Evolutionary conservation across 2,888 invertebrate genomes (phyloP).

Genomic region (Ephialtes manifestator): DNA sequence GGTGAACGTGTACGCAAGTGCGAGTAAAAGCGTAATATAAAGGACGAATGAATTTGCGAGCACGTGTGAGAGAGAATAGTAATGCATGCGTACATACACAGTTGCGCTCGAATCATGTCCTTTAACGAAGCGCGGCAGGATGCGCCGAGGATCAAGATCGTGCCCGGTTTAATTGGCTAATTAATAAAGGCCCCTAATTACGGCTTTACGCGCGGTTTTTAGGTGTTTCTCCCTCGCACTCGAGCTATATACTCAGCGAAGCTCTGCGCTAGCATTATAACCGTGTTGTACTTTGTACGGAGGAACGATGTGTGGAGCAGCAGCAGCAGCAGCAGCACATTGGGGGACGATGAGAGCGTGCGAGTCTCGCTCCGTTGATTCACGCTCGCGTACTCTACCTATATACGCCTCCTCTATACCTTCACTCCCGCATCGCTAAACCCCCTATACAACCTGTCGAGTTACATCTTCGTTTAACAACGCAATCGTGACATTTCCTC

Average conservation of each 20-base stretch:
- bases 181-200: conserved; percentile 83
- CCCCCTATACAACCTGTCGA: conserved; percentile 41
- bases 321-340: neutral
- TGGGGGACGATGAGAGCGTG: conserved; percentile 47
- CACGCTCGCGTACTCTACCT: conserved; percentile 26
- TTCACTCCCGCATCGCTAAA: neutral
- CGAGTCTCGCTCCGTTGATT: conserved; percentile 72
- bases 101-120: conserved; percentile 78
- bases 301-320: no score
- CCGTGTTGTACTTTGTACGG: conserved; percentile 1
- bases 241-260: conserved; percentile 30
- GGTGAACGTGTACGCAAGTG: neutral
- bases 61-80: conserved; percentile 3
- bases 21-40: conserved; percentile 22
- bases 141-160: conserved; percentile 81
- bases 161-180: conserved; percentile 82
- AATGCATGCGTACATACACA: conserved; percentile 54
- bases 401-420: neutral
- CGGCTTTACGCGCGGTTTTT: conserved; percentile 75
- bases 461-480: conserved; percentile 42
- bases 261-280: conserved; percentile 37
- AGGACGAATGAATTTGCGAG: conserved; percentile 2
- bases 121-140: conserved; percentile 82
- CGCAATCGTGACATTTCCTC: conserved; percentile 21
- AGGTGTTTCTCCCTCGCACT: conserved; percentile 72